Conservation (phyloP, 2,888 invertebrate genomes). For the Heteromurus nitidus region DNA sequence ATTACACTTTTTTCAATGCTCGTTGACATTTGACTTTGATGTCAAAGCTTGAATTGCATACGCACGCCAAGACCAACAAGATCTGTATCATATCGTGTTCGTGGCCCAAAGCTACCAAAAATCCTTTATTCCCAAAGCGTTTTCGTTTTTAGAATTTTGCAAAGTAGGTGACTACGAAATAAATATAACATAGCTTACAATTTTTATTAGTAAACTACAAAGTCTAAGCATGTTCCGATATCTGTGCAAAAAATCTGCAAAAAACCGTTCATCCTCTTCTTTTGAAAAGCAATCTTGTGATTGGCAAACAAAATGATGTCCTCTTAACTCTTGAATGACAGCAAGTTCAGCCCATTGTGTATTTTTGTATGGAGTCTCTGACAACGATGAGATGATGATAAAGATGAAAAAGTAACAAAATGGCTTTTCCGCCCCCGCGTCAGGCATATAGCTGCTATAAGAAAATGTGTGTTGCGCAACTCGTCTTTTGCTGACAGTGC, state of each 20-base stretch:
- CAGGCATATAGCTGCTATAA: background rate
- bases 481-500: slow-evolving; percentile 5
- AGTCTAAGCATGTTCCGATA: background rate
- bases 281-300: background rate
- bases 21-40: slow-evolving; percentile 11
- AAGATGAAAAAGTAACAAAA: slow-evolving; percentile 14
- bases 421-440: slow-evolving; percentile 30
- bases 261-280: background rate
- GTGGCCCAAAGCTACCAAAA: background rate
- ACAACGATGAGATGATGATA: slow-evolving; percentile 15
- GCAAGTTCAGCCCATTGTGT: slow-evolving; percentile 27
- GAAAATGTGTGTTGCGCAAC: background rate
- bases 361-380: background rate
- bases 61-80: background rate
- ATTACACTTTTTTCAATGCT: background rate
- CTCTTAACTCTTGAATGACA: slow-evolving; percentile 22
- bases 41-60: background rate
- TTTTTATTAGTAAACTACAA: background rate
- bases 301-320: slow-evolving; percentile 32
- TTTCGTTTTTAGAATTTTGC: background rate
- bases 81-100: background rate
- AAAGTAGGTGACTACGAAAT: background rate
- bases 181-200: background rate
- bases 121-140: background rate
- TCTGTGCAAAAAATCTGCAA: background rate